Percentiles rank a stretch among this genome's conserved stretches.
phyloP scores from a whole-genome alignment of 2,888 invertebrate species.

The Harpalus rubripes region DNA sequence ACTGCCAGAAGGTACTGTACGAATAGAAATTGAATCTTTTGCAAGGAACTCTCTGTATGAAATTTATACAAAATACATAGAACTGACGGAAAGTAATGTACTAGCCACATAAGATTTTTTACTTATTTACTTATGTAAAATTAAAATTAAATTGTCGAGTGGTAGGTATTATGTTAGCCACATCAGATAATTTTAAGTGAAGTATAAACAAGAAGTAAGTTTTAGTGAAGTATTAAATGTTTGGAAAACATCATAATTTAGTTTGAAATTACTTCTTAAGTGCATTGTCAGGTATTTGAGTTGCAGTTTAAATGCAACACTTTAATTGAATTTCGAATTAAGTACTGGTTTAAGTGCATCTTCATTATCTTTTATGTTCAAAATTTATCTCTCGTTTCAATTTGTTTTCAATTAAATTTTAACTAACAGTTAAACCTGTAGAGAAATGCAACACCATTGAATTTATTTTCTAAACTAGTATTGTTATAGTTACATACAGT shows the following conservation, averaged over 20 bases:
- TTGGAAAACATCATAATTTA: conserved; percentile 5
- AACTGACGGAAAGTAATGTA: too few relatives aligned
- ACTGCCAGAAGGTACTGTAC: too few relatives aligned
- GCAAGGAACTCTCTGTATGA: too few relatives aligned
- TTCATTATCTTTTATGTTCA: conserved; percentile 10
- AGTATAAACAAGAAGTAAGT: too few relatives aligned
- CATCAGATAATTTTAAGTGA: too few relatives aligned
- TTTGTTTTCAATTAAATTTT: conserved; percentile 7
- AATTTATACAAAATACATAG: too few relatives aligned
- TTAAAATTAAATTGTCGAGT: too few relatives aligned
- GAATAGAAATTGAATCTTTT: too few relatives aligned
- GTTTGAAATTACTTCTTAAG: conserved; percentile 45
- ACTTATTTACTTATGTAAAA: too few relatives aligned
- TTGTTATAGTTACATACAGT: not conserved
- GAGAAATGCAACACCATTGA: not conserved
- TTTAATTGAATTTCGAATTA: conserved; percentile 28
- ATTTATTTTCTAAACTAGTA: not conserved
- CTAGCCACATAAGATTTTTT: too few relatives aligned
- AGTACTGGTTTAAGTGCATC: conserved; percentile 45
- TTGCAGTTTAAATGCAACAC: conserved; percentile 9
- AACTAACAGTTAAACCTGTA: not conserved
- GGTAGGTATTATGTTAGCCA: too few relatives aligned
- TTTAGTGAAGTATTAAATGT: not conserved
- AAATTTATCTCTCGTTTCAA: conserved; percentile 1
- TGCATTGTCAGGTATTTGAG: conserved; percentile 19